These are phyloP conservation scores for Mallotus villosus DNA, from an alignment of 2,797 vertebrate species.

Conservation along the genomic window DNA sequence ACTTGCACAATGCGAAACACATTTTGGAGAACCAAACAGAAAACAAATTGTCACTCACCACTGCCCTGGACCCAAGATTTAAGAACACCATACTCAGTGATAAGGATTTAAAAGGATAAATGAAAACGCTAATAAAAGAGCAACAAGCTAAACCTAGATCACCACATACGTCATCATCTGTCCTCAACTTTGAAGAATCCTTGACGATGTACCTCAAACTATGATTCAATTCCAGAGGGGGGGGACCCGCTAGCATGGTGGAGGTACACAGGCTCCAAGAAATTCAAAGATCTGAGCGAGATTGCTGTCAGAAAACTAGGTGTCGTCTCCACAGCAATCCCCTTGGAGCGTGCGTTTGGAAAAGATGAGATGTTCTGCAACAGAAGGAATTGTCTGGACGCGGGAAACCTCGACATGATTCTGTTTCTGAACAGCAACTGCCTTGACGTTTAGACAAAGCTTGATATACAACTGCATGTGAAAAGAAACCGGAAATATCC, in stretches of 20 bases:
- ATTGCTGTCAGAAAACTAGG: slow-evolving; percentile 40
- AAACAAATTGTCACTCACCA: slow-evolving; percentile 19
- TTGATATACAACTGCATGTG: neutral
- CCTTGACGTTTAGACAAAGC: no score
- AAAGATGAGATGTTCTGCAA: slow-evolving; percentile 16
- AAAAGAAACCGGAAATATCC: neutral
- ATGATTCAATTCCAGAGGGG: neutral
- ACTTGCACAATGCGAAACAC: neutral
- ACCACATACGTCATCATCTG: no score
- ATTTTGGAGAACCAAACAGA: slow-evolving; percentile 19
- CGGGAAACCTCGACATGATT: slow-evolving; percentile 33
- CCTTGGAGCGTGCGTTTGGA: slow-evolving; percentile 20
- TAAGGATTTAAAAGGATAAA: no score
- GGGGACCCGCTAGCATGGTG: slow-evolving; percentile 36
- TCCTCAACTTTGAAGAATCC: neutral
- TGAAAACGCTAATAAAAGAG: no score
- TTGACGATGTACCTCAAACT: slow-evolving; percentile 17
- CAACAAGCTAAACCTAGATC: no score
- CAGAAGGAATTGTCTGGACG: slow-evolving; percentile 23
- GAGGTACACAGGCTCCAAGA: neutral
- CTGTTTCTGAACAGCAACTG: slow-evolving; percentile 39
- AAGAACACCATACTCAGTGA: slow-evolving; percentile 11
- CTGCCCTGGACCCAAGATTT: slow-evolving; percentile 33
- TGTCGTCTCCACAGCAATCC: slow-evolving; percentile 37
- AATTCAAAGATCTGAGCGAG: slow-evolving; percentile 10